Percentiles rank a stretch among this genome's conserved stretches.
Conservation (phyloP, 2,113 vertebrate genomes). For the Perognathus longimembris region DNA sequence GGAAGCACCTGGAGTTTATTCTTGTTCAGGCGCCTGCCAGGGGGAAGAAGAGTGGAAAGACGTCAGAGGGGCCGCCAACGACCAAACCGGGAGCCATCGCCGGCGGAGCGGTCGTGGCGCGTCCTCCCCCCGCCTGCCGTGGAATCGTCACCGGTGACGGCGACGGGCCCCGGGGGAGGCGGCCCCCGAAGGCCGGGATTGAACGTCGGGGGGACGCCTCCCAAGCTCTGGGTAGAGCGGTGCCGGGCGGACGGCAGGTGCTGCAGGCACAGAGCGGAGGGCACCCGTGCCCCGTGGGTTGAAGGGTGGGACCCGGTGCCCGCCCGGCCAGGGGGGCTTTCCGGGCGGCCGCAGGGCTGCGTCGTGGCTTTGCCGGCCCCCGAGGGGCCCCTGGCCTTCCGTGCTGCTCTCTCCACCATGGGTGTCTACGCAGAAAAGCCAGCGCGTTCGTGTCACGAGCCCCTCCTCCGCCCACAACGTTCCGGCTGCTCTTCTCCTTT, state of each 20-base stretch:
- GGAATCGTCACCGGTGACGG: not conserved
- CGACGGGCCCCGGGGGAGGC: no score
- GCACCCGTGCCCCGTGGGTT: not conserved
- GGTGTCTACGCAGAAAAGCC: conserved; percentile 14
- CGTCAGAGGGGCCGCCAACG: conserved; percentile 53
- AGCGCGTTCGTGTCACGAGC: not conserved
- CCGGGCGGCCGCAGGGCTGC: not conserved
- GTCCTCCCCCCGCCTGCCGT: no score
- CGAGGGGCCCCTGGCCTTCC: not conserved
- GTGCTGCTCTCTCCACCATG: not conserved
- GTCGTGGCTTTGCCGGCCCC: not conserved
- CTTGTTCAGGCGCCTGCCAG: conserved; percentile 95
- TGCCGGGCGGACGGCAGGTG: not conserved
- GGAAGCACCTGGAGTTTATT: conserved; percentile 98
- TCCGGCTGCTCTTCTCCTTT: conserved; percentile 23
- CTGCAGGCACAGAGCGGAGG: not conserved
- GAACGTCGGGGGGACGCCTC: no score
- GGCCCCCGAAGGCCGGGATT: no score
- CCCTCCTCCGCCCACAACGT: not conserved
- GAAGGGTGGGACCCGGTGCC: not conserved
- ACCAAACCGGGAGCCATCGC: not conserved
- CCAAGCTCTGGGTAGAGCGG: no score
- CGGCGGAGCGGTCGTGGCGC: no score
- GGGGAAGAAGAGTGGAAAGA: conserved; percentile 42
- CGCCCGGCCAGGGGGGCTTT: not conserved